phyloP scores from a whole-genome alignment of 2,888 invertebrate genomes.

The Noctua pronuba region DNA sequence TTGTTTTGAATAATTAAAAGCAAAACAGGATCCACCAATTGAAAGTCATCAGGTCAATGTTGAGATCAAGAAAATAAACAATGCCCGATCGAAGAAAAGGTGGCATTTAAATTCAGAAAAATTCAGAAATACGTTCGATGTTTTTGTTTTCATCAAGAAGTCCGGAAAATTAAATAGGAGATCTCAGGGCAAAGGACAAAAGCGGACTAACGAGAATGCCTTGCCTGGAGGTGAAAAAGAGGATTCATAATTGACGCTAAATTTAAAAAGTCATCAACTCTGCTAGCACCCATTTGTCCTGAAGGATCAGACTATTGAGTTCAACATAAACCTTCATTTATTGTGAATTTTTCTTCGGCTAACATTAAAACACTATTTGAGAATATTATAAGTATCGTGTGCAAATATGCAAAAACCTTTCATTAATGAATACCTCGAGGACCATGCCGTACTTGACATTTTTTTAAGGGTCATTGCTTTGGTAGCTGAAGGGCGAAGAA shows the following conservation, averaged over 20 bases:
- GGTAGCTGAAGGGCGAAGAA: conserved; percentile 17
- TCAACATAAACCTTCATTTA: background rate
- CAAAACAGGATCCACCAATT: conserved; percentile 30
- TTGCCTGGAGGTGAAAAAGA: background rate
- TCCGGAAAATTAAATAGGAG: background rate
- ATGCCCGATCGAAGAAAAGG: background rate
- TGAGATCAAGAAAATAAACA: conserved; percentile 40
- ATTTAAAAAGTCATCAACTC: background rate
- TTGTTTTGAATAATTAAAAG: conserved; percentile 39
- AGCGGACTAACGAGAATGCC: conserved; percentile 8
- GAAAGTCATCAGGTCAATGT: conserved; percentile 36
- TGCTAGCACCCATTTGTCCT: background rate
- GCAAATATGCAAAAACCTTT: conserved; percentile 38
- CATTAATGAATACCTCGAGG: conserved; percentile 18
- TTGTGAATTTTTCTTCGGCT: background rate
- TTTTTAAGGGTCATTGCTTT: conserved; percentile 44
- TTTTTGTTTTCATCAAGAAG: background rate
- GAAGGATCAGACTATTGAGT: background rate
- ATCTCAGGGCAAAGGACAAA: background rate
- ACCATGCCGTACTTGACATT: conserved; percentile 46
- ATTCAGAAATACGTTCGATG: background rate
- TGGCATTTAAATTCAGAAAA: background rate
- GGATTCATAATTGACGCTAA: background rate
- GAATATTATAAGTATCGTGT: conserved; percentile 22
- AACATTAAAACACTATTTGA: background rate